Percentiles rank a stretch among this genome's conserved stretches.
Evolutionary conservation across 2,888 invertebrate genomes (phyloP).

Genomic region (Ennomos fuscantarius): DNA sequence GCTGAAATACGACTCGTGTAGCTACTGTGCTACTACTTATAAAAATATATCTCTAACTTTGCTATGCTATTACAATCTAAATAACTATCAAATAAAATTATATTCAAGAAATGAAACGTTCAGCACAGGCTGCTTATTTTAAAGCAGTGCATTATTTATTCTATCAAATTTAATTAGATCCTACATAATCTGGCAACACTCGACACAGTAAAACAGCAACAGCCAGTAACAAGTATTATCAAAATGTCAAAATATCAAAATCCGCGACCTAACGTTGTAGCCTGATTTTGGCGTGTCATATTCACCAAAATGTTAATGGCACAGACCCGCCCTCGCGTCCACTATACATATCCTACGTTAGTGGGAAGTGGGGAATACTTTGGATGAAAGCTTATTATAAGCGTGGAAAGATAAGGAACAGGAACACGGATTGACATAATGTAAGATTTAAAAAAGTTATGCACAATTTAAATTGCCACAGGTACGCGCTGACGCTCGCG

Average conservation of each 20-base stretch:
- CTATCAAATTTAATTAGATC: constrained; percentile 17
- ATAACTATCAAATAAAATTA: constrained; percentile 16
- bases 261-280: constrained; percentile 32
- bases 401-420: constrained; percentile 46
- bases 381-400: constrained; percentile 47
- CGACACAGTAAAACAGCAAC: constrained; percentile 43
- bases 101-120: constrained; percentile 28
- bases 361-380: constrained; percentile 15
- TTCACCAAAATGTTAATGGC: constrained; percentile 46
- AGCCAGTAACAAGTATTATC: constrained; percentile 33
- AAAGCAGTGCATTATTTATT: constrained; percentile 1
- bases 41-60: constrained; percentile 34
- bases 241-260: constrained; percentile 24
- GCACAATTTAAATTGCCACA: no score
- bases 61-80: constrained; percentile 29
- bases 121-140: constrained; percentile 20
- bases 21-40: constrained; percentile 37
- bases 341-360: constrained; percentile 2
- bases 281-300: constrained; percentile 27
- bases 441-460: constrained; percentile 35
- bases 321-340: constrained; percentile 50
- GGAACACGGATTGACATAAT: constrained; percentile 52
- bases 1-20: constrained; percentile 46
- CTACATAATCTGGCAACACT: constrained; percentile 29
- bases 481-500: no score